Evolutionary conservation across 2,113 vertebrate species (phyloP).

Genomic region (Phalacrocorax carbo): DNA sequence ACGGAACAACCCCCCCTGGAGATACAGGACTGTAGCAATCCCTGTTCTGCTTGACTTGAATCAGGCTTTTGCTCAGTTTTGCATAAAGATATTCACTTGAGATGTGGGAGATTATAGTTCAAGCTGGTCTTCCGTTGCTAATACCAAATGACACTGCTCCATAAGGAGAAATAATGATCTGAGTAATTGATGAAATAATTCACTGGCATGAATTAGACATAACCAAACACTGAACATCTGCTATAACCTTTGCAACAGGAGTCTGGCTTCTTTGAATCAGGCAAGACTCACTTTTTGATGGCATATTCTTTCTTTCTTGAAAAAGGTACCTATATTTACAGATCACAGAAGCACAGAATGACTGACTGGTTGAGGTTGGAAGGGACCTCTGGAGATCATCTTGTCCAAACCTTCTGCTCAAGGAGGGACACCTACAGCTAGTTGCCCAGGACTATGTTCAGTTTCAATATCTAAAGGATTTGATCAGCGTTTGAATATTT

Average conservation of each 20-base stretch:
- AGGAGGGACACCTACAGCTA: not conserved
- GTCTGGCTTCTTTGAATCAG: not conserved
- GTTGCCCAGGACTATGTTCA: not conserved
- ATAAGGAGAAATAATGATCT: not conserved
- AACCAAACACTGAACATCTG: constrained; percentile 13
- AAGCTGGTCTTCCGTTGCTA: not conserved
- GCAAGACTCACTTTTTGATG: not conserved
- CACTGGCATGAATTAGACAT: not conserved
- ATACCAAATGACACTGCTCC: not conserved
- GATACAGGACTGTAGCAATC: not conserved
- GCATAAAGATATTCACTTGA: not conserved
- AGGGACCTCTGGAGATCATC: not conserved
- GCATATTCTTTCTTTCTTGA: not conserved
- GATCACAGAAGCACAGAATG: not conserved
- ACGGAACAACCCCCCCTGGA: not conserved
- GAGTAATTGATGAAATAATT: constrained; percentile 7
- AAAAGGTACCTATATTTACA: not conserved
- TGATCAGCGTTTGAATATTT: not conserved
- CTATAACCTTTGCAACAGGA: not conserved
- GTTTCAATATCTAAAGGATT: too few species aligned
- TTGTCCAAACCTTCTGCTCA: not conserved
- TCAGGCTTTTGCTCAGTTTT: not conserved
- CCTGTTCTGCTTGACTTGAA: not conserved
- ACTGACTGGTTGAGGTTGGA: not conserved
- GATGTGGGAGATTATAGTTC: not conserved